phyloP scores from a whole-genome alignment of 2,888 invertebrate genomes.

The Stictocephala bisonia region DNA sequence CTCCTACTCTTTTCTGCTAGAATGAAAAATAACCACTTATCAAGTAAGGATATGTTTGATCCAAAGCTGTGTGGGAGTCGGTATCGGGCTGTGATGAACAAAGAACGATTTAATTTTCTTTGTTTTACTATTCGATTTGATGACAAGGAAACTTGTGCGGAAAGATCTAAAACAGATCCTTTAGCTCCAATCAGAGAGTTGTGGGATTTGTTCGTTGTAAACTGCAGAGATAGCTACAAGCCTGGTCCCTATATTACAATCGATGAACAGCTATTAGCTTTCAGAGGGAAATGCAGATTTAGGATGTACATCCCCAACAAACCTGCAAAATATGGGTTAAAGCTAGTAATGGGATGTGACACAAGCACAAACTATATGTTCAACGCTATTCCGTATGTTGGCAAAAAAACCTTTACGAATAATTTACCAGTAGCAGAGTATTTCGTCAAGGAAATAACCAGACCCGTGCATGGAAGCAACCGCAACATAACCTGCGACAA shows the following conservation, averaged over 20 bases:
- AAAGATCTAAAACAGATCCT: not conserved
- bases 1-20: no score
- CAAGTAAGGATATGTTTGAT: no score
- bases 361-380: conserved; percentile 23
- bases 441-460: not conserved
- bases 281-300: conserved; percentile 54
- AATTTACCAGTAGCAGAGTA: not conserved
- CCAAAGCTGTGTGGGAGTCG: no score
- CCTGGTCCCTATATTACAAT: conserved; percentile 52
- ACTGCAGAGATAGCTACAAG: conserved; percentile 46
- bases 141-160: conserved; percentile 11
- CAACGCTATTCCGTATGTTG: conserved; percentile 36
- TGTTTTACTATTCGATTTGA: conserved; percentile 39
- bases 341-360: conserved; percentile 46
- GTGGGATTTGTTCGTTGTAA: conserved; percentile 1
- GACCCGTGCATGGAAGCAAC: not conserved
- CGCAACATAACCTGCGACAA: conserved; percentile 31
- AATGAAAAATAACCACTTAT: no score
- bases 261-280: conserved; percentile 56
- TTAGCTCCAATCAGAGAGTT: conserved; percentile 21
- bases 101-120: not conserved
- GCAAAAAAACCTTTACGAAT: conserved; percentile 14
- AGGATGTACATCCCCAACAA: conserved; percentile 55
- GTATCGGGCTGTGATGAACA: no score
- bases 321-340: conserved; percentile 56